These are phyloP conservation scores for Drosophila austrosaltans DNA, from an alignment of 2,888 invertebrate genomes.

Conservation along the genomic window DNA sequence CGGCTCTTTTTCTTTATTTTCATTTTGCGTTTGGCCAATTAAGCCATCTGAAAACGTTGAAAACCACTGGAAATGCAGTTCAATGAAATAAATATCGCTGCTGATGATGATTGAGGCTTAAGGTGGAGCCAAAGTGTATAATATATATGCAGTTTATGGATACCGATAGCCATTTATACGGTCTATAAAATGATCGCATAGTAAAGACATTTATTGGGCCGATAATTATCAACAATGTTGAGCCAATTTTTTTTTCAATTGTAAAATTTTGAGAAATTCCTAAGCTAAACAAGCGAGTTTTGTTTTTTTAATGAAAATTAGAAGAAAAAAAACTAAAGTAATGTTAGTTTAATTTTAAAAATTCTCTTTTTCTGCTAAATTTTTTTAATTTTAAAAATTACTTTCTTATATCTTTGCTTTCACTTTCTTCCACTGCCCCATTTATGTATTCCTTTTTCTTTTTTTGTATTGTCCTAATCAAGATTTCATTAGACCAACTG, in stretches of 20 bases:
- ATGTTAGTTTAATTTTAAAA: no score
- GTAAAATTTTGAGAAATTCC: background rate
- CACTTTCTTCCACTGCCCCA: background rate
- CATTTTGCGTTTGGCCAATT: conserved; percentile 66
- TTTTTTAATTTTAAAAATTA: no score
- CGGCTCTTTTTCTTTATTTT: conserved; percentile 39
- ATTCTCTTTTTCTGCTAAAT: no score
- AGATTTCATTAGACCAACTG: background rate
- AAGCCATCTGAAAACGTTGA: conserved; percentile 54
- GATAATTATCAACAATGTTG: conserved; percentile 20
- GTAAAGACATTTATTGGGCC: conserved; percentile 39
- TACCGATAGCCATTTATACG: conserved; percentile 31
- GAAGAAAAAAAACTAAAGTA: background rate
- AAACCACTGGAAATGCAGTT: conserved; percentile 51
- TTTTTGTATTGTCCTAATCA: background rate
- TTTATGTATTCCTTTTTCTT: background rate
- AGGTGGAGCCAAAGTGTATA: conserved; percentile 21
- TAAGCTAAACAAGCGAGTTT: no score
- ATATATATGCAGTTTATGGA: conserved; percentile 23
- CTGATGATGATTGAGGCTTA: conserved; percentile 27
- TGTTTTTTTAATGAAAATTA: background rate
- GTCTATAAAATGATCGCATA: conserved; percentile 40
- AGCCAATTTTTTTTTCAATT: conserved; percentile 11
- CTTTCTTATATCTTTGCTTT: background rate
- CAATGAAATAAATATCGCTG: conserved; percentile 60